These are phyloP conservation scores for Ophioninae sp. DNA, from an alignment of 2,888 invertebrate genomes.

Conservation along the genomic window DNA sequence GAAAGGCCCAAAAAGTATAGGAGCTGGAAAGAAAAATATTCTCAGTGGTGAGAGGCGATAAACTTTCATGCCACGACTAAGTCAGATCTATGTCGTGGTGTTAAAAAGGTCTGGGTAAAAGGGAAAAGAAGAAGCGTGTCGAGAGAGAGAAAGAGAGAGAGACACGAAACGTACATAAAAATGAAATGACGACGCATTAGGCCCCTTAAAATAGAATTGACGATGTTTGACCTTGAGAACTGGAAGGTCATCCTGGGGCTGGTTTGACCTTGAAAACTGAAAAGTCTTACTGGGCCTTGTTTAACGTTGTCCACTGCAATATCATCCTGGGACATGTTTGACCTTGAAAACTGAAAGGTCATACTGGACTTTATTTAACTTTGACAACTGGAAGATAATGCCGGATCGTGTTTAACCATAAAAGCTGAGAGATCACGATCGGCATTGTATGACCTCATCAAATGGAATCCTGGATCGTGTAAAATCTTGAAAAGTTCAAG, in stretches of 20 bases:
- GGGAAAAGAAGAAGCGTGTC: conserved; percentile 3
- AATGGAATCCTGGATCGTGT: too few species aligned
- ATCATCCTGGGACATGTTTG: too few species aligned
- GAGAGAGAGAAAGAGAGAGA: neutral
- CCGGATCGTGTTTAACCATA: too few species aligned
- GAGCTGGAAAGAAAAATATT: conserved; percentile 25
- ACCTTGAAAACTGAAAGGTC: too few species aligned
- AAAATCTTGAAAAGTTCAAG: too few species aligned
- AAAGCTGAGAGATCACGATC: too few species aligned
- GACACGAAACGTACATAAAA: conserved; percentile 59
- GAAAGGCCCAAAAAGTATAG: conserved; percentile 27
- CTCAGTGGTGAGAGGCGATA: conserved; percentile 45
- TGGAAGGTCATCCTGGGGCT: neutral
- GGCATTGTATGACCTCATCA: too few species aligned
- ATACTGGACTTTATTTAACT: too few species aligned
- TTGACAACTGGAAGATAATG: too few species aligned
- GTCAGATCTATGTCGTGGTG: neutral
- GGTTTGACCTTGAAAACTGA: too few species aligned
- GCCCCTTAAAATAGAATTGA: conserved; percentile 77
- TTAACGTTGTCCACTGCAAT: too few species aligned
- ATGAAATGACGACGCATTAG: conserved; percentile 58
- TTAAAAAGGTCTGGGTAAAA: conserved; percentile 14
- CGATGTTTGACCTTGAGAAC: conserved; percentile 26
- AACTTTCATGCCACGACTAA: conserved; percentile 31
- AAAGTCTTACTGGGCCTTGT: too few species aligned